Base-by-base conservation (phyloP, 2,113 vertebrate genomes). In the Desmodus rotundus region DNA sequence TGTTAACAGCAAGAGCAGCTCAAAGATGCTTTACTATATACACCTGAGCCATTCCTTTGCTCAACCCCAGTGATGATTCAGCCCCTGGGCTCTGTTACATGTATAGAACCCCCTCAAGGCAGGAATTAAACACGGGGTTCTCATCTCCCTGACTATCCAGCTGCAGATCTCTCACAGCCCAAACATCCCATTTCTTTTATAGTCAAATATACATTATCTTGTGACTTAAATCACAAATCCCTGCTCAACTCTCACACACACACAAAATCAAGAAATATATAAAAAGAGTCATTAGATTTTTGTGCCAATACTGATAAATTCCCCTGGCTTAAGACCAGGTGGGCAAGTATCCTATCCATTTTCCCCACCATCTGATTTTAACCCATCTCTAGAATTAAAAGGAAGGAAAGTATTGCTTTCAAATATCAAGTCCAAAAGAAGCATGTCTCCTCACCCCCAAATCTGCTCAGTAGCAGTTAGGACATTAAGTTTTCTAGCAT, bases 1-100 rank as follows among this genome's bases (percentile, higher is more conserved):
- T 93, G 95, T 95, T 97, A 98, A 95, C 97, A 96, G 96, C 73
- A 94, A 93, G 86, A 96, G 56, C 63, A 83, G 82, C 96, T 96
- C 89, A 65, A 83, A 65, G 73, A 50, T 24, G 63, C 81, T 94
- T 73, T 80, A 45, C 77, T 65, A 22, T 89, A 80, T 74, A 97
- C 50, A 97, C 93, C 86, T 97, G 83, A 93, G 80, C 78, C 86
- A 83, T 77, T 80, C 78, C 91, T 96, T 96, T 83, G 81, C 93
- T 63, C 95, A 93, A 28, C 47, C 83, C 28, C 72, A 73, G 58
- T 4, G 26, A 78, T 31, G 28, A 87, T 70, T 77, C 73, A 56
- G 93, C 61, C 70, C 86, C 94, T 81, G 38, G 63, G 67, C 41
- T 50, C 73, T 56, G 72, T 80, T 80, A 63, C 6, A 52, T 70